Evolutionary conservation across 2,797 vertebrate species (phyloP).

Genomic region (Propithecus perrieri): DNA sequence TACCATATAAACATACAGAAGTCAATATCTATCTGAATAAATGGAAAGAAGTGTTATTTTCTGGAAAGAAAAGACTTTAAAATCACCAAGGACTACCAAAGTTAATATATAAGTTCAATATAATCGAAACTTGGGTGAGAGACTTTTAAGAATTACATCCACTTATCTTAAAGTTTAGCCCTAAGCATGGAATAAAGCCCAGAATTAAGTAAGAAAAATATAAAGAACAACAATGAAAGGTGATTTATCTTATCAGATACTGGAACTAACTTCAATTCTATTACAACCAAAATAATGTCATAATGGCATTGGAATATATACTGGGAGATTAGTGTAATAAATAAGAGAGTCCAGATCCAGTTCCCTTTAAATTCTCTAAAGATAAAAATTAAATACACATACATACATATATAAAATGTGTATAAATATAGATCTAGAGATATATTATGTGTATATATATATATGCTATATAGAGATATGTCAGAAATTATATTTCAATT

Average conservation of each 20-base stretch:
- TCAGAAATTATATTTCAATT: not conserved
- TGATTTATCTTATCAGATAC: not conserved
- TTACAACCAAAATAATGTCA: not conserved
- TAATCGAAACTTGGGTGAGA: not conserved
- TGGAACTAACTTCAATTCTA: not conserved
- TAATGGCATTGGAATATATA: not conserved
- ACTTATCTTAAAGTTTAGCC: not conserved
- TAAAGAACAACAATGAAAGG: not conserved
- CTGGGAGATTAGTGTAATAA: not conserved
- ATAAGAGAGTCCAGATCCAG: not conserved
- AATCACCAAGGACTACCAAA: not conserved
- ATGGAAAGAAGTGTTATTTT: not conserved
- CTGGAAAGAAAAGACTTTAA: not conserved
- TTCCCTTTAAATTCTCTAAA: not conserved
- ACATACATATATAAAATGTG: not conserved
- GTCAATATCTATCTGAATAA: not conserved
- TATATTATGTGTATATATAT: not conserved
- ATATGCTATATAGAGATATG: not conserved
- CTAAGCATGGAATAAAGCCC: not conserved
- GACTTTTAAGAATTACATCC: not conserved
- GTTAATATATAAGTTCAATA: not conserved
- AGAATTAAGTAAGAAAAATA: not conserved
- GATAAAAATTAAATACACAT: not conserved
- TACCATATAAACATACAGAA: not conserved
- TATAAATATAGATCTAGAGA: not conserved